Evolutionary conservation across 2,888 invertebrate genomes (phyloP).

Genomic region (Machimus rusticus): DNA sequence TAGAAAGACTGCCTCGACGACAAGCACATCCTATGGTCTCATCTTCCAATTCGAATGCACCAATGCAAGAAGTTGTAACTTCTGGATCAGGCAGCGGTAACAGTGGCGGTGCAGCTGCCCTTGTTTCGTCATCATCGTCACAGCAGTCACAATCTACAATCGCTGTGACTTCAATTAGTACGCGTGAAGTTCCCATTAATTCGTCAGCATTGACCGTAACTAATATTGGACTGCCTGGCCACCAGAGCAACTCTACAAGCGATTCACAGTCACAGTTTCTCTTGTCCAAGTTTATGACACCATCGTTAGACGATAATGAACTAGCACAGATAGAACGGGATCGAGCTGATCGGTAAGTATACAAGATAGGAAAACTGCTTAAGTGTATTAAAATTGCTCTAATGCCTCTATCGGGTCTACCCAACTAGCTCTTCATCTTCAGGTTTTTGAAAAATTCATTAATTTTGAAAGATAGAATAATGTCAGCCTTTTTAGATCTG

Average conservation of each 20-base stretch:
- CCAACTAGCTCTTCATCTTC: not conserved
- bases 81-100: slow-evolving; percentile 61
- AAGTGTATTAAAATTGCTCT: not conserved
- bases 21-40: slow-evolving; percentile 74
- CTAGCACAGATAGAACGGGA: slow-evolving; percentile 67
- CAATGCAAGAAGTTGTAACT: slow-evolving; percentile 62
- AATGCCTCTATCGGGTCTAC: not conserved
- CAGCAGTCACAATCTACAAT: slow-evolving; percentile 61
- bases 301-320: slow-evolving; percentile 65
- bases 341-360: slow-evolving; percentile 66
- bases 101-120: slow-evolving; percentile 49
- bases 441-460: not conserved
- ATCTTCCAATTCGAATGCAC: slow-evolving; percentile 68
- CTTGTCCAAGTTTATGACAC: slow-evolving; percentile 66
- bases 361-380: not conserved
- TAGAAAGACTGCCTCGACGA: slow-evolving; percentile 87
- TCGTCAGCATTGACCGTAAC: slow-evolving; percentile 53
- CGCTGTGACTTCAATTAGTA: slow-evolving; percentile 59
- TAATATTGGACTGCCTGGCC: slow-evolving; percentile 51
- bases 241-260: slow-evolving; percentile 50
- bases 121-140: slow-evolving; percentile 55
- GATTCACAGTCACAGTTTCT: slow-evolving; percentile 58
- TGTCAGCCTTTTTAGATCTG: too few species aligned
- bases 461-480: too few species aligned
- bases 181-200: slow-evolving; percentile 59